Conservation (phyloP, 2,888 invertebrate species). For the Campoplex capitator region DNA sequence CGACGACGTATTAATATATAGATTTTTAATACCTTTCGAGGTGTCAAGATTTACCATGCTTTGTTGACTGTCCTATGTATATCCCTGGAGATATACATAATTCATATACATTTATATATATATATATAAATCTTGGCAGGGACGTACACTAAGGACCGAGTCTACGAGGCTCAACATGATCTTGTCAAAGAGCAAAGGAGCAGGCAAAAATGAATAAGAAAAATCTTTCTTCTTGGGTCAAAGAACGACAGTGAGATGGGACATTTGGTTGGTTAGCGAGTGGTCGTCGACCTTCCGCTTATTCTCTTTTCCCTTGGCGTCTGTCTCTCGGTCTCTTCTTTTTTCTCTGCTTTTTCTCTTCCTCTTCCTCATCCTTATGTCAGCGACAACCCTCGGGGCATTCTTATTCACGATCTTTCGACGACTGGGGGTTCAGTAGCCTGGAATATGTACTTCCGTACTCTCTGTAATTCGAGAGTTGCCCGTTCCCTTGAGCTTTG, state of each 20-base stretch:
- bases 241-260: conserved; percentile 45
- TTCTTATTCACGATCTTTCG: conserved; percentile 6
- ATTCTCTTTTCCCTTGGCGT: conserved; percentile 21
- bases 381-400: conserved; percentile 39
- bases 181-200: conserved; percentile 11
- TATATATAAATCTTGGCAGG: conserved; percentile 1
- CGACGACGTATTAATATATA: no score
- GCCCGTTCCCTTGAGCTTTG: not conserved
- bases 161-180: conserved; percentile 41
- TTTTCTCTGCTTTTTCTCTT: conserved; percentile 17
- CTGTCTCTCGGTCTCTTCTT: not conserved
- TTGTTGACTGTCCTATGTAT: conserved; percentile 23
- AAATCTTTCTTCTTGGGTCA: conserved; percentile 40
- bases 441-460: conserved; percentile 18
- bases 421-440: conserved; percentile 32
- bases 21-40: not conserved
- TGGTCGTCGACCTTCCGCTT: conserved; percentile 58
- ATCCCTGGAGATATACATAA: conserved; percentile 41
- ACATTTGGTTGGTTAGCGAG: conserved; percentile 38
- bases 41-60: conserved; percentile 25
- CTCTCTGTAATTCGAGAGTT: not conserved
- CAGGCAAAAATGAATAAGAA: conserved; percentile 45
- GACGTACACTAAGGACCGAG: conserved; percentile 27
- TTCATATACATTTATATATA: not conserved
- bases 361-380: conserved; percentile 43